phyloP scores from a whole-genome alignment of 2,888 invertebrate species.

The Spodoptera littoralis region DNA sequence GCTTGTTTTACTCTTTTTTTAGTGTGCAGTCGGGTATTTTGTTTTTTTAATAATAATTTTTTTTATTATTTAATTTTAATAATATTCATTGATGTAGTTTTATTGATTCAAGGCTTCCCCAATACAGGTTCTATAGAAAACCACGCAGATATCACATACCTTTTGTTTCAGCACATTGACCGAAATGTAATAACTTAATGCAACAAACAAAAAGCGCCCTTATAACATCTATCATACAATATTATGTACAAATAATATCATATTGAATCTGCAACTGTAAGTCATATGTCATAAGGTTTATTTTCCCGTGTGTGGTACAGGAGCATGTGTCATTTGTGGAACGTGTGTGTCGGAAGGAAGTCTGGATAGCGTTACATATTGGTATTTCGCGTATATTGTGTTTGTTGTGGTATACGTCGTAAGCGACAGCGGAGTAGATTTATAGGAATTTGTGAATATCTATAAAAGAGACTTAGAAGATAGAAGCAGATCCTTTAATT shows the following conservation, averaged over 20 bases:
- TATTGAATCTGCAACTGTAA: conserved; percentile 10
- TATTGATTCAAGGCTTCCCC: too few species aligned
- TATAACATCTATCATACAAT: neutral
- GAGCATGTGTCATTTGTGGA: conserved; percentile 12
- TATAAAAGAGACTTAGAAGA: neutral
- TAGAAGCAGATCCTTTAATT: too few species aligned
- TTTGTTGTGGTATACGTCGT: conserved; percentile 48
- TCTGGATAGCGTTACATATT: conserved; percentile 73
- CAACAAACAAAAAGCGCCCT: conserved; percentile 27
- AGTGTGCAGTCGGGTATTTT: too few species aligned
- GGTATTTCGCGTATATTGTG: conserved; percentile 74
- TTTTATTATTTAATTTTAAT: too few species aligned
- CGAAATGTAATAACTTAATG: conserved; percentile 34
- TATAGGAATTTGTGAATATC: neutral
- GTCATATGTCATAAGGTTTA: neutral
- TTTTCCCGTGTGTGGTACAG: conserved; percentile 1
- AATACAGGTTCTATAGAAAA: too few species aligned
- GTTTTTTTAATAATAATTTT: too few species aligned
- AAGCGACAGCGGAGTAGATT: conserved; percentile 39
- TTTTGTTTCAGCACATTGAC: conserved; percentile 25
- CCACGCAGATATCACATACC: conserved; percentile 6
- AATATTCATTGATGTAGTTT: too few species aligned
- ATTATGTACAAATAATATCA: neutral
- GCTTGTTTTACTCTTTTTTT: too few species aligned
- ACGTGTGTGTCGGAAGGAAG: conserved; percentile 63